A percentile compares a stretch with the other conserved stretches of the same genome.
Conservation (phyloP, 2,113 vertebrate species). For the Gambusia affinis region DNA sequence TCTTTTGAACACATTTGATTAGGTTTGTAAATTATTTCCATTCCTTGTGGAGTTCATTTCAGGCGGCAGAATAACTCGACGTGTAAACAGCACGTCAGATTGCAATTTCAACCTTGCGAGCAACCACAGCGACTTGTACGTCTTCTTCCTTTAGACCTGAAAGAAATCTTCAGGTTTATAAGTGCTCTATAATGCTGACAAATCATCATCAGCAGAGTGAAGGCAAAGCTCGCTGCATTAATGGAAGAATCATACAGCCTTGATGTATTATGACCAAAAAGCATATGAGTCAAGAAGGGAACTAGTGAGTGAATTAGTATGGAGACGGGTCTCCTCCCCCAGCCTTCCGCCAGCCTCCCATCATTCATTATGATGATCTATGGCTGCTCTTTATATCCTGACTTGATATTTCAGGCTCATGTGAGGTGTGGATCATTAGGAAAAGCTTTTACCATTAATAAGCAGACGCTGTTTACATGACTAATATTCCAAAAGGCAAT, state of each 20-base stretch:
- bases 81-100: slow-evolving; percentile 36
- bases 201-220: slow-evolving; percentile 51
- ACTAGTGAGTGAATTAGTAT: slow-evolving; percentile 74
- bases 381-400: slow-evolving; percentile 72
- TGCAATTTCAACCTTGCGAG: slow-evolving; percentile 32
- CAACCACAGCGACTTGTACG: slow-evolving; percentile 20
- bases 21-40: slow-evolving; percentile 62
- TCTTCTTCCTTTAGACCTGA: slow-evolving; percentile 39
- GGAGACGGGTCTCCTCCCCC: slow-evolving; percentile 62
- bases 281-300: slow-evolving; percentile 71
- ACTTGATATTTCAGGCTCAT: slow-evolving; percentile 78
- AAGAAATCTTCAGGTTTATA: slow-evolving; percentile 37
- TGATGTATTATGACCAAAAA: slow-evolving; percentile 71
- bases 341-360: slow-evolving; percentile 60
- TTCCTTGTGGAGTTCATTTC: slow-evolving; percentile 57
- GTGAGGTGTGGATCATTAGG: slow-evolving; percentile 78
- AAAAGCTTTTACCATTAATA: slow-evolving; percentile 80
- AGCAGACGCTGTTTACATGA: slow-evolving; percentile 76
- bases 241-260: slow-evolving; percentile 68
- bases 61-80: slow-evolving; percentile 37
- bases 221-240: slow-evolving; percentile 51
- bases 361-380: slow-evolving; percentile 79
- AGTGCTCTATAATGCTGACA: slow-evolving; percentile 51
- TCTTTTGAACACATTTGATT: slow-evolving; percentile 72
- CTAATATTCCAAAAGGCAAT: slow-evolving; percentile 73